Base-by-base conservation (phyloP, 2,797 vertebrate genomes). In the Catharus ustulatus region DNA sequence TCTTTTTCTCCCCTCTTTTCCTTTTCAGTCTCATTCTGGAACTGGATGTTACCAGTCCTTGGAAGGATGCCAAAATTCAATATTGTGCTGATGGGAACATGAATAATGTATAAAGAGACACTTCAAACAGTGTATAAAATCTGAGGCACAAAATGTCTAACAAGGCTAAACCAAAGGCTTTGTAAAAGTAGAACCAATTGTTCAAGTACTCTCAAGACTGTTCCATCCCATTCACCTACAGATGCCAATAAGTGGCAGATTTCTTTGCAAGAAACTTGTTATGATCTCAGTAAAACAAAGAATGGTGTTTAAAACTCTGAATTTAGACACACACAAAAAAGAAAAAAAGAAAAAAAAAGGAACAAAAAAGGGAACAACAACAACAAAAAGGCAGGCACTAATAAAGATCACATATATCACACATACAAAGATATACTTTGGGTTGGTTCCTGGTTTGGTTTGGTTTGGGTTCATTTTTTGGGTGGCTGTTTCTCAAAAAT, bases 41-140 rank as follows among this genome's bases (percentile, higher is more conserved):
- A 85, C 27, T 40, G 84, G 74, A 57, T 40, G 7, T 81, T 71
- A 84, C 46, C 58, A 69, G 4, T 32, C 23, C 21, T 69, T 91
- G 90, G 75, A 82, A 87, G 61, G 68, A 52, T 62, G 63, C 77
- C 89, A 67, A 12, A 79, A 83, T 79, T 87, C 71, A 67, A 38
- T 72, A 77, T 73, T 82, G 73, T 51, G 43, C 81, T 82, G 89
- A 92, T 87, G 81, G 49, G 71, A 83, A 80, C 43, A 94, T 71
- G 85, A 96, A 94, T 90, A 95, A 92, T 94, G 87, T 63, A 96
- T 94, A 72, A 93, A 84, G 59, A 96, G 55, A 84, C 59, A 87
- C 79, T 95, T 95, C 85, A 90, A 95, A 92, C 55, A 86, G 64
- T 67, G 76, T 63, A 94, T 66, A 91, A 92, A 96, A 96, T 91